These are phyloP conservation scores for Chlorocebus sabaeus DNA, from an alignment of 2,113 vertebrate genomes.

Conservation along the genomic window DNA sequence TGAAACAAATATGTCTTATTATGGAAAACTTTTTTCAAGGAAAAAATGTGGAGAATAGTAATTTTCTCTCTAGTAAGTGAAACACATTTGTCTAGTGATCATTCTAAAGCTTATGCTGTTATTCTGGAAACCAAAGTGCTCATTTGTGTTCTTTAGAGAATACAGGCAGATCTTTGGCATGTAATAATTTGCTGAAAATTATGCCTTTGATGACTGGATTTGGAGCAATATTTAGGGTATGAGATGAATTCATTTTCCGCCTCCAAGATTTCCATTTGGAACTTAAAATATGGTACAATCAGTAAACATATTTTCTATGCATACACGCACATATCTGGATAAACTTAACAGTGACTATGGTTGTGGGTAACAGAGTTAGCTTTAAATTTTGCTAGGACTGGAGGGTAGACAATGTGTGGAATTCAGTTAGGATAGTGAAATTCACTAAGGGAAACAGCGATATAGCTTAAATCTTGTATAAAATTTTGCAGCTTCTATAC, in stretches of 20 bases:
- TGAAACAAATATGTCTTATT: not conserved
- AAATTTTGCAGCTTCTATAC: not conserved
- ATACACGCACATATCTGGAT: not conserved
- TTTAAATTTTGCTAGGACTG: not conserved
- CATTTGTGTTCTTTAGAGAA: constrained; percentile 24
- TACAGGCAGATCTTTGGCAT: not conserved
- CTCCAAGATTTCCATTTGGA: constrained; percentile 19
- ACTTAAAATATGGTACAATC: not conserved
- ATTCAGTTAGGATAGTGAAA: not conserved
- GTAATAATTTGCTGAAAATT: constrained; percentile 32
- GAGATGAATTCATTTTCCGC: not conserved
- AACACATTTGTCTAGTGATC: constrained; percentile 17
- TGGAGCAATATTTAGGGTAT: not conserved
- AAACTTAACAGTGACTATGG: constrained; percentile 1
- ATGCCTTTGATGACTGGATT: not conserved
- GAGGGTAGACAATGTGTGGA: not conserved
- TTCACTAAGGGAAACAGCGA: not conserved
- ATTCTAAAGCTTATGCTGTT: constrained; percentile 27
- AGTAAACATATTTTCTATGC: not conserved
- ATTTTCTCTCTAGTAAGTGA: constrained; percentile 20
- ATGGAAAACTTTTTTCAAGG: not conserved
- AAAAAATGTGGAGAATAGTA: not conserved
- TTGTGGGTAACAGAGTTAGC: not conserved
- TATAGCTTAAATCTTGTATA: not conserved
- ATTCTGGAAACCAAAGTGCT: constrained; percentile 24